Conservation (phyloP, 1,140 invertebrate species). For the Sipha flava region DNA sequence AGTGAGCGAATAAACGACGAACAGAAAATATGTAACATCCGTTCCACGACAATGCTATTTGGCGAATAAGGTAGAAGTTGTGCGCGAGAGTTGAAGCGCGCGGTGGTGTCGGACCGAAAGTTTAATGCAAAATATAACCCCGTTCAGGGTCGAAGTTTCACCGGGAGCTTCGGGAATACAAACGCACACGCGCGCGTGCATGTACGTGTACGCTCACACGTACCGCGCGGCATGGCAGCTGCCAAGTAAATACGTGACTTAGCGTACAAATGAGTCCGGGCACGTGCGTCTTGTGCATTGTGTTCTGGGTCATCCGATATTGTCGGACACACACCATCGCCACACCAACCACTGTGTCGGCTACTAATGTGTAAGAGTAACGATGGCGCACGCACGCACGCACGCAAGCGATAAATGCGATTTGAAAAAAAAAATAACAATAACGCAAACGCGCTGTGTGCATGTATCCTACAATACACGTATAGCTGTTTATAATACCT, state of each 20-base stretch:
- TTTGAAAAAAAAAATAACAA: no score
- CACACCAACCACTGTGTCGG: not conserved
- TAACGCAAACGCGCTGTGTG: no score
- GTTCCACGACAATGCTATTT: no score
- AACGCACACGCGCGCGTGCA: not conserved
- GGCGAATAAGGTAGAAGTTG: not conserved
- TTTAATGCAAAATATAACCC: not conserved
- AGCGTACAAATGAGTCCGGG: not conserved
- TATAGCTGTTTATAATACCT: no score
- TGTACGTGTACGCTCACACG: not conserved
- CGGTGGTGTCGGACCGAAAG: not conserved
- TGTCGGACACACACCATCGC: not conserved
- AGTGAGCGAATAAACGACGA: no score
- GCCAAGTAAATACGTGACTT: constrained; percentile 16
- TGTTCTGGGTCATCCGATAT: constrained; percentile 14
- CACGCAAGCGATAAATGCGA: no score
- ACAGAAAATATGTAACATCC: no score
- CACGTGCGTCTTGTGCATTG: constrained; percentile 1
- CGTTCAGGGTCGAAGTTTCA: constrained; percentile 13
- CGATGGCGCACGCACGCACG: not conserved
- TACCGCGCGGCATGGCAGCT: not conserved
- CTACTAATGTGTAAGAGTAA: not conserved
- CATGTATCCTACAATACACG: no score
- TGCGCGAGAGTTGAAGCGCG: not conserved
- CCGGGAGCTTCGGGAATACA: not conserved